phyloP scores from a whole-genome alignment of 2,888 invertebrate genomes.

The Cosmia trapezina region DNA sequence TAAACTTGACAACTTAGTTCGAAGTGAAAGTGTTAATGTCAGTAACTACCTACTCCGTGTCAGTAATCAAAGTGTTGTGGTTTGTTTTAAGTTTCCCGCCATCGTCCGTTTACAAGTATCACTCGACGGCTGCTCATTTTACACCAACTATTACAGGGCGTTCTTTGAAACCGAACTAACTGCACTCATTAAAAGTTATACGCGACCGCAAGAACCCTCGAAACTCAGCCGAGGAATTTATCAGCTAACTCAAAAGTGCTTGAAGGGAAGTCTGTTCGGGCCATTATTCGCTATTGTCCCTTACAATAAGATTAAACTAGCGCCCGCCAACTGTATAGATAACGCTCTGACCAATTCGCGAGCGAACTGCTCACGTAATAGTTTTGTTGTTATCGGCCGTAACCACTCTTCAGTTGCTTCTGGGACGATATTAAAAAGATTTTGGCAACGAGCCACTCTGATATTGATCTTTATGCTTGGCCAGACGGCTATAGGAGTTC shows the following conservation, averaged over 20 bases:
- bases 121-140: constrained; percentile 72
- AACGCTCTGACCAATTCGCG: constrained; percentile 82
- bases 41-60: constrained; percentile 9
- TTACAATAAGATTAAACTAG: constrained; percentile 87
- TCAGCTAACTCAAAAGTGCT: constrained; percentile 85
- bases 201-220: constrained; percentile 80
- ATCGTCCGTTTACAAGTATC: constrained; percentile 63
- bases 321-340: constrained; percentile 77
- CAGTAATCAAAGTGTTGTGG: constrained; percentile 48
- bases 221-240: constrained; percentile 83
- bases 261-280: constrained; percentile 78
- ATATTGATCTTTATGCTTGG: constrained; percentile 90
- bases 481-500: constrained; percentile 87
- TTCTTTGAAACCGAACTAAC: constrained; percentile 82
- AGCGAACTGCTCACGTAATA: constrained; percentile 84
- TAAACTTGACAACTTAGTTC: constrained; percentile 23
- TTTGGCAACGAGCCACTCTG: constrained; percentile 88
- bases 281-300: constrained; percentile 86
- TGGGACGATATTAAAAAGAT: constrained; percentile 90
- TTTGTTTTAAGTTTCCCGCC: constrained; percentile 49
- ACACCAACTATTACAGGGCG: constrained; percentile 73
- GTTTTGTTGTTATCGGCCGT: constrained; percentile 88
- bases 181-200: constrained; percentile 87
- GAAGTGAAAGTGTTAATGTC: constrained; percentile 28
- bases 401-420: constrained; percentile 87